Evolutionary conservation across 2,888 invertebrate genomes (phyloP), one percentile per base, ranked within the genome.

Genomic region (Artemia sp.): DNA sequence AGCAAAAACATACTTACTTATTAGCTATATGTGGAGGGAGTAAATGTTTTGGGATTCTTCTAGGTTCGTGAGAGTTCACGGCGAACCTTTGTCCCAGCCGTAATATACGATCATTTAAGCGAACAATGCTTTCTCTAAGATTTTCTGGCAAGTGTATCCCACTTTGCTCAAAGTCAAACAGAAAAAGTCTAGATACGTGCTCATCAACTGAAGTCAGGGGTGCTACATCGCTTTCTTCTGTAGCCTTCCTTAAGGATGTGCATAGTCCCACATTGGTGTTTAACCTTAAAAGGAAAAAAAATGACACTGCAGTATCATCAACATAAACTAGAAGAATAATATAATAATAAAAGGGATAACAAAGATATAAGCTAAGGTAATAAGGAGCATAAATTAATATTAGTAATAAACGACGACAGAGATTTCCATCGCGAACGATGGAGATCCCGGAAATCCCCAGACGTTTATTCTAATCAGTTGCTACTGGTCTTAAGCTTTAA

Each of bases 141-240:
- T 81, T 79, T 72, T 91, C 88, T 10, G 86, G 84, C 71, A 98
- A 81, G 78, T 98, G 96, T 72, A 99, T 97, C 4, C 97, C 98
- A 77, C 92, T 90, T 78, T 95, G 94, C 77, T 98, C 95, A 79
- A 98, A 98, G 79, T 98, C 97, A 77, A 93, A 92, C 8, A 96
- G 81, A 78, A 98, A 96, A 67, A 98, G 80, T 74, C 87, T 84
- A 0, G 90, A 87, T 0, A 97, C 89, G 76, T 94, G 89, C 71
- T 85, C 80, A 77, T 98, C 97, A 0, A 90, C 86, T 0, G 84
- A 84, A 10, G 82, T 84, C 10, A 85, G 86, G 52, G 82, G 78
- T 51, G 82, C 72, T 64, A 82, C 79, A 74, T 95, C 94, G 1
- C 88, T 89, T 6, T 83, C 79, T 71, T 83, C 80, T 0, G 88